Evolutionary conservation across 2,113 vertebrate genomes (phyloP), one percentile per base, ranked within the genome.

Genomic region (Poecilia latipinna): DNA sequence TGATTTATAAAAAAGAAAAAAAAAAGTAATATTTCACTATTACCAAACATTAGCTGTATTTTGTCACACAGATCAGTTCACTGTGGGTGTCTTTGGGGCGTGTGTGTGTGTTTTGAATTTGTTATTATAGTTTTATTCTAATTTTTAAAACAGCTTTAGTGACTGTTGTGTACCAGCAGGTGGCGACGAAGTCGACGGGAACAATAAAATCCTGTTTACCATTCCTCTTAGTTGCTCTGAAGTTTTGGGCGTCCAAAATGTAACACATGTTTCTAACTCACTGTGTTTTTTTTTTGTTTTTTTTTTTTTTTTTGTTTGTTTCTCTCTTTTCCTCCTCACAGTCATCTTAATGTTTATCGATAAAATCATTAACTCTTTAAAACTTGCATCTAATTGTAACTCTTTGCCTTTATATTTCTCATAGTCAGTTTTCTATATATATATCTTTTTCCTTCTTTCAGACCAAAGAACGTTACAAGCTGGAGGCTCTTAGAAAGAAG

Each of bases 401-500:
- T 8, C 4, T 65, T 65, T 17, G 4, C 4, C 39, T 42, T 12
- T 68, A 12, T 57, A 26, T 44, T 15, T 26, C 4, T 19, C 13
- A 26, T 39, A 10, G 10, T 28, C 8, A 4, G 12, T 11, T 29
- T 37, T 24, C 2, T 60, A 1, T 10, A 32, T 35, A 7, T 35
- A 7, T 35, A 7, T 35, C 12, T 42, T 42, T 15, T 15, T 15
- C 4, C 0, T 75, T 66, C 65, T 44, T 28, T 33, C 83, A 99
- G 98, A 94, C 96, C 61, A 96, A 96, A 75, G 96, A 97, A 78
- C 94, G 94, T 4, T 90, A 95, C 82, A 97, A 97, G 54, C 89
- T 97, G 61, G 96, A 98, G 77, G 93, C 88, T 28, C 91, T 98
- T 37, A 95, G 91, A 83, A 97, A 95, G 82, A 99, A 98, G 81